Base-by-base conservation (phyloP, 1,140 invertebrate genomes). In the Drosophila bocqueti region DNA sequence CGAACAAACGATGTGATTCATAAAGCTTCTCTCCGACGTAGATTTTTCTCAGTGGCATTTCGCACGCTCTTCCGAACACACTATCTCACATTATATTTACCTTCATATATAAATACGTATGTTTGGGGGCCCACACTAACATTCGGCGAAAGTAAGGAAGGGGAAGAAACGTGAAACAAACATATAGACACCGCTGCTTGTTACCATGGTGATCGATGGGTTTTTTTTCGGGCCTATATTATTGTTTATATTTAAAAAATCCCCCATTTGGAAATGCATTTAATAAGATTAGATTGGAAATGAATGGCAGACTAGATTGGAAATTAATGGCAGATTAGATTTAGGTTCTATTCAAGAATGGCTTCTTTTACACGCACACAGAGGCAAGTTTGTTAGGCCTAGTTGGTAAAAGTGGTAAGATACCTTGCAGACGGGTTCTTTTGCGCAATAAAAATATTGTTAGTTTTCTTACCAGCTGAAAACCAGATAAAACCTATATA, bases 41-140 rank as follows among this genome's bases (percentile, higher is more conserved):
- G 67, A 71, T 71, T 71, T 71, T 71, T 71, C 67, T 71, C 67
- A 69, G 66, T 29, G 31, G 47, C 50, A 47, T 67, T 66, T 71
- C 67, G 43, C 63, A 71, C 47, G 63, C 67, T 71, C 67, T 67
- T 67, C 64, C 67, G 49, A 55, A 71, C 64, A 67, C 63, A 68
- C 64, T 46, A 57, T 38, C 62, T 38, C 62, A 36, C 24, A 71
- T 68, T 67, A 54, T 54, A 62, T 43, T 62, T 62, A 65, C 54
- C 54, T 55, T 7, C 26, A 31, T 31, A 52, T n/a, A 50, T 31
- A 13, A 31, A 16, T 63, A 16, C n/a, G n/a, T 8, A 38, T 46
- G 38, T 65, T 64, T 65, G 59, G 40, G 38, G 18, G 15, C 43
- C 5, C 6, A 49, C 43, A 21, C 43, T 16, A 18, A 31, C 43